Evolutionary conservation across 2,113 vertebrate species (phyloP).

Genomic region (Antigone vipio): DNA sequence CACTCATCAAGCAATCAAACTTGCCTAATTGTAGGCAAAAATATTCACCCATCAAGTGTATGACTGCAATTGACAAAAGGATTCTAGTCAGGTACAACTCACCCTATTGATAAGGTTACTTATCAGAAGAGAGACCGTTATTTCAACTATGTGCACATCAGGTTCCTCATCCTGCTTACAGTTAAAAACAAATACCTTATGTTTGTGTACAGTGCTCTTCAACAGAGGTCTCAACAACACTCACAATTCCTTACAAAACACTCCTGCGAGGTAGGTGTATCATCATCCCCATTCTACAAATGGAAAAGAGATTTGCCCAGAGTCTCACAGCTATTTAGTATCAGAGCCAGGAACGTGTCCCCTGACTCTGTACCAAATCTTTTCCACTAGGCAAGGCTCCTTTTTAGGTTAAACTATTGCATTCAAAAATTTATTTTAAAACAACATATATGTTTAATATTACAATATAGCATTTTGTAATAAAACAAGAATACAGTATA

Average conservation of each 20-base stretch:
- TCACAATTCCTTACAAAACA: not conserved
- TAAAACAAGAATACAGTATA: conserved; percentile 20
- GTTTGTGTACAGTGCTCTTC: not conserved
- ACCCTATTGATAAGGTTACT: not conserved
- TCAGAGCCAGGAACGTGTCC: not conserved
- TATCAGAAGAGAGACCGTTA: not conserved
- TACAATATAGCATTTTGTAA: not conserved
- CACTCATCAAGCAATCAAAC: not conserved
- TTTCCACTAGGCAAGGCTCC: not conserved
- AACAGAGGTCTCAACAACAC: not conserved
- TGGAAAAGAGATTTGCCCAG: not conserved
- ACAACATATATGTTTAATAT: not conserved
- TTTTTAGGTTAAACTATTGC: conserved; percentile 2
- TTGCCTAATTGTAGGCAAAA: conserved; percentile 1
- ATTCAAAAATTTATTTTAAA: conserved; percentile 24
- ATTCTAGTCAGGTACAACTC: not conserved
- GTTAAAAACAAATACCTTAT: conserved; percentile 18
- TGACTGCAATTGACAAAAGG: not conserved
- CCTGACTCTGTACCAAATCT: not conserved
- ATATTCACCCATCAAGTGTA: not conserved
- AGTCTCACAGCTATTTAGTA: not conserved
- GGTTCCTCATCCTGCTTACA: not conserved
- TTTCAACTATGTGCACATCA: not conserved
- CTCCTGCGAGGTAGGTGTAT: conserved; percentile 40
- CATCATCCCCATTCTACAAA: not conserved